phyloP scores from a whole-genome alignment of 2,888 invertebrate genomes.

The Ernsta delagoae region DNA sequence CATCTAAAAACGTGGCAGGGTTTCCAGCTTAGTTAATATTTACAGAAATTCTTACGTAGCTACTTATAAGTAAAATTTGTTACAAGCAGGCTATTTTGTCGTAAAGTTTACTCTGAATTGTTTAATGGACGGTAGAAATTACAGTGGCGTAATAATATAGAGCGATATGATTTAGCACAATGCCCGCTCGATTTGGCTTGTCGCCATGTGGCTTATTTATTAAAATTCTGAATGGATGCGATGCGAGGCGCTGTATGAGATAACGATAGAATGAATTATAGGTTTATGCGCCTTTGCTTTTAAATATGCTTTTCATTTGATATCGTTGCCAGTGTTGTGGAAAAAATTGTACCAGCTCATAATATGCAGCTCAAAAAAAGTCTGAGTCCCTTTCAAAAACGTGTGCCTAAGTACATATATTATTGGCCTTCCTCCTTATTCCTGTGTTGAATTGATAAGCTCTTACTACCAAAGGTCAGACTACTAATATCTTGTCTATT shows the following conservation, averaged over 20 bases:
- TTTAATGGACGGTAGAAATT: conserved; percentile 1
- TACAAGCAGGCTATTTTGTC: neutral
- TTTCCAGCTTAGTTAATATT: too few relatives aligned
- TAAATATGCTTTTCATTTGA: too few relatives aligned
- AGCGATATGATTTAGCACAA: conserved; percentile 14
- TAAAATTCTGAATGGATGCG: conserved; percentile 7
- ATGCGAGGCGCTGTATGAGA: neutral
- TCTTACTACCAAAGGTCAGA: too few relatives aligned
- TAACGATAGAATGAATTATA: neutral
- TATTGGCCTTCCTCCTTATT: too few relatives aligned
- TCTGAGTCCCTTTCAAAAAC: too few relatives aligned
- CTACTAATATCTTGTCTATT: too few relatives aligned
- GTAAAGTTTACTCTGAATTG: conserved; percentile 2
- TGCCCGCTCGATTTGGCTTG: conserved; percentile 16
- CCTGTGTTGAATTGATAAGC: too few relatives aligned
- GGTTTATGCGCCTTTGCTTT: neutral
- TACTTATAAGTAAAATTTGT: neutral
- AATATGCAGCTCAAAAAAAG: too few relatives aligned
- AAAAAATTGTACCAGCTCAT: too few relatives aligned
- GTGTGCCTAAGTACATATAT: too few relatives aligned
- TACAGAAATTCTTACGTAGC: too few relatives aligned
- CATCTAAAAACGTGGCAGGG: neutral
- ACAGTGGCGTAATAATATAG: neutral
- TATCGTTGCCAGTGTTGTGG: too few relatives aligned
- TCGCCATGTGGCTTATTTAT: conserved; percentile 29